Base-by-base conservation (phyloP, 2,797 vertebrate species). In the Enteromius argenteus region DNA sequence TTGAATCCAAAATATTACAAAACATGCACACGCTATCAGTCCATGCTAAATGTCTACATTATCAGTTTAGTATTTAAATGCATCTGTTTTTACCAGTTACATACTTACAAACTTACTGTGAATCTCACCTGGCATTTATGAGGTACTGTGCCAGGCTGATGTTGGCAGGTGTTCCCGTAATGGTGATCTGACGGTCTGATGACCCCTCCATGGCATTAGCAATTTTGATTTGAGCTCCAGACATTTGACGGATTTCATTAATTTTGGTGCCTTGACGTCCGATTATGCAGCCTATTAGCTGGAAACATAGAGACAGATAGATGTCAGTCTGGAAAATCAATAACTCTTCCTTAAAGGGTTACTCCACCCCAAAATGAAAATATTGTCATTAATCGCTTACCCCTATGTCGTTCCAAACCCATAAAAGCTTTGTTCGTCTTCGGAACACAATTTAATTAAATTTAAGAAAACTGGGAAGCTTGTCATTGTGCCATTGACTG, bases 281-380 rank as follows among this genome's bases (percentile, higher is more conserved):
- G 81, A 98, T 99, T 95, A 99, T 98, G 93, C 97, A 99, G 95
- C 97, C 97, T 96, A 99, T 99, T 96, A 99, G 95, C 97, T 99
- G 94, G 93, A 96, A 95, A 94, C 90, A 94, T 95, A 90, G 8
- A 71, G 17, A 72, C 19, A 69, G 35, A 30, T 42, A 73, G 1
- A 73, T 21, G 30, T 66, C 17, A 46, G 23, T 60, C 27, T 32
- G 39, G 39, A 42, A 44, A 49, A 30, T 49, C 21, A 23, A 39
- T 4, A 21, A 37, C 5, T 58, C 10, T 74, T 76, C 19, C 11
- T 53, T 66, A 49, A 49, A 15, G 13, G 14, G 4, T 49, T 49
- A 49, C 13, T 49, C 46, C 46, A 15, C 14, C 42, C 42, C 42
- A 15, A 49, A 49, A 49, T 49, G 4, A 49, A 49, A 14, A 49